Conservation (phyloP, 1,140 invertebrate genomes). For the Drosophila sulfurigaster region DNA sequence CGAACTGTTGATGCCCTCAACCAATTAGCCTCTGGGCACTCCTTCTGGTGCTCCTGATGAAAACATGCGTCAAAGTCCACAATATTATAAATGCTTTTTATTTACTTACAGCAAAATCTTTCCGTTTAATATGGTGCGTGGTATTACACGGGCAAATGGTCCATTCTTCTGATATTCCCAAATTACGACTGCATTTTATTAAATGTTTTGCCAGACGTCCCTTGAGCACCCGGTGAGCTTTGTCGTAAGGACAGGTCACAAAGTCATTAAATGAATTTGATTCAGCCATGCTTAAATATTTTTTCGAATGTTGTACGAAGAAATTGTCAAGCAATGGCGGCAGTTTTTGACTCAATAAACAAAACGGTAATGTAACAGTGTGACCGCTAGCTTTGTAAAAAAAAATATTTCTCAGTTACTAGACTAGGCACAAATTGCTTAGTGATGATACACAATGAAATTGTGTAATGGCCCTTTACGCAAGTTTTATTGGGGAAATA, state of each 20-base stretch:
- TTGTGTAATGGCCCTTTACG: no score
- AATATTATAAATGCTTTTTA: neutral
- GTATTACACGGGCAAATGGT: conserved; percentile 26
- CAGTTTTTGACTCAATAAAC: neutral
- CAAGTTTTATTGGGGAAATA: no score
- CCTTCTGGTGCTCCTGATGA: conserved; percentile 22
- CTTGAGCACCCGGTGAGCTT: neutral
- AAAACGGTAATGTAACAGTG: neutral
- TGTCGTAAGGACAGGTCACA: conserved; percentile 22
- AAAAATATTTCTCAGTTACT: neutral
- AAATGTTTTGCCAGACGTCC: conserved; percentile 30
- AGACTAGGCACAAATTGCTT: neutral
- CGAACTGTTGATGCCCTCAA: neutral
- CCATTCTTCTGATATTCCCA: neutral
- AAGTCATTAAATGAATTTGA: conserved; percentile 9
- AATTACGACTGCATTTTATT: conserved; percentile 6
- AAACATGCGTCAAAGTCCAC: neutral
- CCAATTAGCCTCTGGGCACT: neutral
- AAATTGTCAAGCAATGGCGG: neutral
- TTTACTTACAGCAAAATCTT: conserved; percentile 21
- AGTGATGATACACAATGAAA: no score
- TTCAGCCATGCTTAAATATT: conserved; percentile 3
- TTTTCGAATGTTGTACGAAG: neutral
- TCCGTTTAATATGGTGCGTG: neutral
- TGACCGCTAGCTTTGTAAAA: neutral